These are phyloP conservation scores for Stomatorhinus ivindoensis DNA, from an alignment of 2,113 vertebrate species.

Conservation along the genomic window DNA sequence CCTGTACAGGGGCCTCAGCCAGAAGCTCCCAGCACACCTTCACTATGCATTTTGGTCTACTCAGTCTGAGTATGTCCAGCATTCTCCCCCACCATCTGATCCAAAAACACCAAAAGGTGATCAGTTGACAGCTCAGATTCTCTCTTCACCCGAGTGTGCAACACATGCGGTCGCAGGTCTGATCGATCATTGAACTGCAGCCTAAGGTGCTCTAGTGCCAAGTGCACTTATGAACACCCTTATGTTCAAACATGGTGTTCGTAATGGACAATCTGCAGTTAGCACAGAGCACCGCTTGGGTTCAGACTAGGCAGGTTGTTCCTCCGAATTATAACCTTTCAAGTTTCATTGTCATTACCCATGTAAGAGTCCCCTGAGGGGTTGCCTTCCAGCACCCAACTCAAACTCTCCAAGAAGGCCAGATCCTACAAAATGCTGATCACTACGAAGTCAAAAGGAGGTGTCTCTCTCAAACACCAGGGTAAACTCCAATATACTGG, in stretches of 20 bases:
- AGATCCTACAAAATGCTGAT: too few relatives aligned
- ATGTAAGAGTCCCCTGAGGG: too few relatives aligned
- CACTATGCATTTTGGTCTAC: too few relatives aligned
- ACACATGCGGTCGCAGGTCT: not conserved
- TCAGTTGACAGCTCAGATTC: not conserved
- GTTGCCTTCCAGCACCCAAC: too few relatives aligned
- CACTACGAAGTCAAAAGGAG: not conserved
- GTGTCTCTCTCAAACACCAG: not conserved
- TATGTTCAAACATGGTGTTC: too few relatives aligned
- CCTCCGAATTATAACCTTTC: not conserved
- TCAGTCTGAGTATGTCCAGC: not conserved
- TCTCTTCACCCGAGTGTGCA: not conserved
- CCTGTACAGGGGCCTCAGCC: too few relatives aligned
- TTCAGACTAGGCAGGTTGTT: too few relatives aligned
- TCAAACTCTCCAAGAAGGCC: too few relatives aligned
- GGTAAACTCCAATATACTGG: not conserved
- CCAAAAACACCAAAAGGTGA: not conserved
- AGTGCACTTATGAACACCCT: too few relatives aligned
- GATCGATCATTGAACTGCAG: not conserved
- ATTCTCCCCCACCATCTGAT: not conserved
- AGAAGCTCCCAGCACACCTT: not conserved
- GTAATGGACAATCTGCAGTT: too few relatives aligned
- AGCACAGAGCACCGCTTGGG: too few relatives aligned
- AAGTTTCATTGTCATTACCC: too few relatives aligned
- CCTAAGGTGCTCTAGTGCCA: not conserved